Base-by-base conservation (phyloP, 2,113 vertebrate genomes). In the Sphyrna mokarran region DNA sequence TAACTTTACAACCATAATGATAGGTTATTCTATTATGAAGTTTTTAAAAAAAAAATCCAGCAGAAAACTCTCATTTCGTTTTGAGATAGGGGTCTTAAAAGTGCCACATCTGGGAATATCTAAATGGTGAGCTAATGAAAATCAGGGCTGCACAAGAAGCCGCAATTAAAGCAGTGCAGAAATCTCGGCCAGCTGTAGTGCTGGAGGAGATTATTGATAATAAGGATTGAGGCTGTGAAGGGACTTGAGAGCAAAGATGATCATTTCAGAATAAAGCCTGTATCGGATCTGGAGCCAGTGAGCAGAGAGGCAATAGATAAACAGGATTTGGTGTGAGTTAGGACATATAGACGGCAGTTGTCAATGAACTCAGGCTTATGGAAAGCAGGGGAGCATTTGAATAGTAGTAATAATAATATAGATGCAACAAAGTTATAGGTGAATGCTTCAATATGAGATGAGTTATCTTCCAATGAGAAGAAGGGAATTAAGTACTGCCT, bases 1-100 rank as follows among this genome's bases (percentile, higher is more conserved):
- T 94, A 94, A 94, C 93, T 69, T 70, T 94, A 68, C 37, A 94
- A 68, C 93, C 23, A 22, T 70, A 63, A 72, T 48, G 61, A 94
- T 94, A n/a, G 89, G 68, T n/a, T 58, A 83, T 91, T 90, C 20
- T 87, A 26, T 63, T 90, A 90, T 90, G 87, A 61, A 90, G 29
- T 90, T 3, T 68, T n/a, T n/a, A 16, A 66, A 68, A 89, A 33
- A n/a, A 23, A 33, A 18, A n/a, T 90, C 54, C 29, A 63, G 0
- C 29, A 61, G 26, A n/a, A 40, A 43, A 22, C 80, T 8, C n/a
- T 83, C 80, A 90, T 61, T 90, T 61, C 22, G n/a, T 90, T 90
- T 86, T 90, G 26, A 16, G 26, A 13, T 63, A 90, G 54, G 54
- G 54, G 18, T 90, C n/a, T 63, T 61, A 14, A 90, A 90, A 90